A percentile compares a stretch with the other conserved stretches of the same genome.
phyloP scores from a whole-genome alignment of 2,888 invertebrate species.

The Nebria salina region DNA sequence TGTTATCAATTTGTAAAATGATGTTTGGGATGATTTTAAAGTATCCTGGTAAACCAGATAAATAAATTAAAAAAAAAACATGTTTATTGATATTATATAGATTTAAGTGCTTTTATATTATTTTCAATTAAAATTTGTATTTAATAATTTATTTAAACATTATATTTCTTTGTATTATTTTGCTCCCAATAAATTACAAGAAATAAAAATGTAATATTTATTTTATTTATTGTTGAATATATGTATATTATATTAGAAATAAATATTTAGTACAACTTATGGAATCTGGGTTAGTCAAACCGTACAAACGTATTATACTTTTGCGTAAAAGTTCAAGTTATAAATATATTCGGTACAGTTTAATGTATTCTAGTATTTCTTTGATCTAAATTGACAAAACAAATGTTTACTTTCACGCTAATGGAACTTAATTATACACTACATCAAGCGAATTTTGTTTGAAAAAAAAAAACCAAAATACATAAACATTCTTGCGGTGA shows the following conservation, averaged over 20 bases:
- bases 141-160: too few species aligned
- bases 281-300: neutral
- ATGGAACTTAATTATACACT: neutral
- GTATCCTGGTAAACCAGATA: constrained; percentile 17
- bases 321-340: neutral
- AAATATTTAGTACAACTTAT: neutral
- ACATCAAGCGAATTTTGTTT: neutral
- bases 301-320: neutral
- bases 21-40: constrained; percentile 43
- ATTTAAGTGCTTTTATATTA: neutral
- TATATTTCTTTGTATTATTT: too few species aligned
- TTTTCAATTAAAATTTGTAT: too few species aligned
- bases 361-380: neutral
- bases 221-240: neutral
- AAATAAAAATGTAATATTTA: neutral
- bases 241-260: neutral
- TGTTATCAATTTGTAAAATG: constrained; percentile 38
- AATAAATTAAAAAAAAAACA: neutral
- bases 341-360: neutral
- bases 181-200: neutral
- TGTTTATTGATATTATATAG: neutral
- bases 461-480: neutral
- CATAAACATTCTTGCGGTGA: neutral
- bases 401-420: neutral
- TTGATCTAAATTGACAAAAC: neutral